Evolutionary conservation across 2,113 vertebrate genomes (phyloP).

Genomic region (Trachemys scripta): DNA sequence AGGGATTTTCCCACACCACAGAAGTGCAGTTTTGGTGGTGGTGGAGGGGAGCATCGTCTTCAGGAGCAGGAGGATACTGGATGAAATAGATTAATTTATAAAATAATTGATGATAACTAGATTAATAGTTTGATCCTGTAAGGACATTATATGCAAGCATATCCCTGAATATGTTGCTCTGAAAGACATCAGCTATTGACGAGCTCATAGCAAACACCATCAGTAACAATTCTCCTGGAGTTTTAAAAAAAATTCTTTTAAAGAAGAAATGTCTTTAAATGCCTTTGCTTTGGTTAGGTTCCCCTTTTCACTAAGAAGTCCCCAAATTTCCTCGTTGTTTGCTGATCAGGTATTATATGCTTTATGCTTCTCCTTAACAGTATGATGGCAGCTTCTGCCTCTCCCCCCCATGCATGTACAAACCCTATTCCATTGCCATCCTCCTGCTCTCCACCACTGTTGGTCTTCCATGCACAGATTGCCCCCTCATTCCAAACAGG

Average conservation of each 20-base stretch:
- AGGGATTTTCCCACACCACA: background rate
- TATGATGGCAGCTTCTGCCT: background rate
- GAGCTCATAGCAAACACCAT: background rate
- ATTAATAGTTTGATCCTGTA: background rate
- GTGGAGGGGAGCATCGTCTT: background rate
- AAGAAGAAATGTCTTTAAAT: background rate
- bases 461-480: background rate
- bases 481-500: background rate
- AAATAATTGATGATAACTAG: background rate
- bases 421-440: background rate
- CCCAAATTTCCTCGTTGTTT: background rate
- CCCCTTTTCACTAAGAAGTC: background rate
- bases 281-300: background rate
- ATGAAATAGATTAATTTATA: background rate
- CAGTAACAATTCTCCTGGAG: accelerated
- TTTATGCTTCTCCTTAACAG: background rate
- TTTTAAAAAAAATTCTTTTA: background rate
- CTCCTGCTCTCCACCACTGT: background rate
- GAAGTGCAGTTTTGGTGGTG: background rate
- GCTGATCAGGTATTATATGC: background rate
- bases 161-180: background rate
- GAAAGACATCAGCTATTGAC: background rate
- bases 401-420: background rate
- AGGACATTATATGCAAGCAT: accelerated
- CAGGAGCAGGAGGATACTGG: background rate